These are phyloP conservation scores for Tortricodes alternella DNA, from an alignment of 2,888 invertebrate genomes.

Conservation along the genomic window DNA sequence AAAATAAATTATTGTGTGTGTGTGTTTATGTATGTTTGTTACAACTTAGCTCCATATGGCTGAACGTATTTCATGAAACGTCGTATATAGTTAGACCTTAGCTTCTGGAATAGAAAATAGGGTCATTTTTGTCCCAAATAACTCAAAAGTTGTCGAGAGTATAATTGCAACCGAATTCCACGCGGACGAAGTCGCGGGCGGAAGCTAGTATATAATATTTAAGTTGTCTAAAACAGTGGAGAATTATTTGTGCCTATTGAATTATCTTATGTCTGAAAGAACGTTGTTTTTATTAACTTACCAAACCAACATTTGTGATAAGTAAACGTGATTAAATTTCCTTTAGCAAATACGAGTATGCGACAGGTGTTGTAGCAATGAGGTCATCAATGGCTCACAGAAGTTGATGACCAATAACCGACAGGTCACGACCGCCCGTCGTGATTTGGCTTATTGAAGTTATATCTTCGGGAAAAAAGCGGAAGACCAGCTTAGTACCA, in stretches of 20 bases:
- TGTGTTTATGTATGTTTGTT: too few relatives aligned
- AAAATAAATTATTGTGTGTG: too few relatives aligned
- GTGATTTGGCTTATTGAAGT: constrained; percentile 29
- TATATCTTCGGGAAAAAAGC: constrained; percentile 21
- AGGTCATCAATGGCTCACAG: constrained; percentile 77
- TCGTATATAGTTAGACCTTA: too few relatives aligned
- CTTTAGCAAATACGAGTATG: constrained; percentile 32
- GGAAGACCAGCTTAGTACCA: constrained; percentile 24
- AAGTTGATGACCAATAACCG: constrained; percentile 59
- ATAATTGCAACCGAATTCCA: too few relatives aligned
- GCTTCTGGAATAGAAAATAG: too few relatives aligned
- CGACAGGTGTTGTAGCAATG: constrained; percentile 56
- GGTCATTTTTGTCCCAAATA: too few relatives aligned
- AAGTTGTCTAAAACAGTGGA: background rate
- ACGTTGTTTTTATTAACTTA: background rate
- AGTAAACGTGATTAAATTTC: constrained; percentile 8
- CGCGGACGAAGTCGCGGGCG: too few relatives aligned
- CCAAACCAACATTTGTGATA: background rate
- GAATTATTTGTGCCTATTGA: too few relatives aligned
- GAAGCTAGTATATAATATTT: too few relatives aligned
- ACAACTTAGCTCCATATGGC: too few relatives aligned
- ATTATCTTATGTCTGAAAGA: background rate
- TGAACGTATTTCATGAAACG: too few relatives aligned
- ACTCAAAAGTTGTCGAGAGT: too few relatives aligned
- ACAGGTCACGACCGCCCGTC: constrained; percentile 53